Conservation (phyloP, 2,797 vertebrate species). For the Pelodytes ibericus region DNA sequence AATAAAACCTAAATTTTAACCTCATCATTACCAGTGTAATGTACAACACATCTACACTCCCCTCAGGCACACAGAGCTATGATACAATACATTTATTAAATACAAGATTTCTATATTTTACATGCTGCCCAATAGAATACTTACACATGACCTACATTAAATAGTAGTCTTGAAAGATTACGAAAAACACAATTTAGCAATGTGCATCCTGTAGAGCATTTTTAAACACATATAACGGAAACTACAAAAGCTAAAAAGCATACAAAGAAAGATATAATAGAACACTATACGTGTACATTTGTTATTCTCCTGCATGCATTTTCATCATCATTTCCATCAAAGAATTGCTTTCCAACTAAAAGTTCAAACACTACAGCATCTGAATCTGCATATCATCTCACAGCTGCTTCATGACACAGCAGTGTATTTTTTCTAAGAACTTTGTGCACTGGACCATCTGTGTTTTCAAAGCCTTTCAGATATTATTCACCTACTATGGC, state of each 20-base stretch:
- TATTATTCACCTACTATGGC: conserved; percentile 18
- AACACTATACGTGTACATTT: conserved; percentile 13
- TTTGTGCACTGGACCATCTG: conserved; percentile 32
- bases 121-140: too few relatives aligned
- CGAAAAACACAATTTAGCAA: too few relatives aligned
- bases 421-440: conserved; percentile 29
- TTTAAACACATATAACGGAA: conserved; percentile 5
- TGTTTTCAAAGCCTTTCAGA: conserved; percentile 40
- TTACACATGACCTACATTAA: too few relatives aligned
- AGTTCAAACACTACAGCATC: conserved; percentile 40
- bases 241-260: conserved; percentile 18
- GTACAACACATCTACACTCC: too few relatives aligned
- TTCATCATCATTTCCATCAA: conserved; percentile 33
- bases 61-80: too few relatives aligned
- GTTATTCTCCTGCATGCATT: conserved; percentile 34
- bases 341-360: conserved; percentile 37
- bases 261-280: conserved; percentile 16
- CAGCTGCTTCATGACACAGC: conserved; percentile 37
- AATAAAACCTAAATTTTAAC: not conserved
- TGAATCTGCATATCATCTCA: conserved; percentile 44
- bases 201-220: too few relatives aligned
- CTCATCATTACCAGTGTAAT: not conserved
- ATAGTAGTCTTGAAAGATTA: too few relatives aligned
- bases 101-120: too few relatives aligned
- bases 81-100: too few relatives aligned